Conservation (phyloP, 23 tunicate species). For the Pegea sp. region DNA sequence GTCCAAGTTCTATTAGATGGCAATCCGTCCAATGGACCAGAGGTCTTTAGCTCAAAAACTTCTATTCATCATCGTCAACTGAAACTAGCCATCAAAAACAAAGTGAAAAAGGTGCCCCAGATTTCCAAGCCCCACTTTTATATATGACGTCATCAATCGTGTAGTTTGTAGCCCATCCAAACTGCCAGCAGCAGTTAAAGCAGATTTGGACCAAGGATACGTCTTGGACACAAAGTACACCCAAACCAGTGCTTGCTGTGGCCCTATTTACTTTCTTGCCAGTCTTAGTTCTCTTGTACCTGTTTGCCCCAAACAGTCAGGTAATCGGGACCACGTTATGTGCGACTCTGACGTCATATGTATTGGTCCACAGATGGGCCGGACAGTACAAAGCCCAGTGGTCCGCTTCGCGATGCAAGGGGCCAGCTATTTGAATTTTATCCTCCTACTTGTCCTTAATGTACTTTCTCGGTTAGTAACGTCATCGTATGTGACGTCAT, state of each 20-base stretch:
- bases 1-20: conserved; percentile 75
- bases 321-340: conserved; percentile 8
- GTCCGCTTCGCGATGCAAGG: conserved; percentile 79
- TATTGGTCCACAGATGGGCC: conserved; percentile 29
- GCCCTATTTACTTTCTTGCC: conserved; percentile 46
- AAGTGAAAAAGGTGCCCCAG: conserved; percentile 30
- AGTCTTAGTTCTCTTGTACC: conserved; percentile 20
- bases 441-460: conserved; percentile 49
- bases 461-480: conserved; percentile 40
- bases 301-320: conserved; percentile 57
- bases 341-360: not conserved
- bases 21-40: too few species aligned
- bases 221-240: conserved; percentile 15
- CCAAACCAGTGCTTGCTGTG: conserved; percentile 31
- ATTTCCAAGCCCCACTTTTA: not conserved
- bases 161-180: conserved; percentile 96
- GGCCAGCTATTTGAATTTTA: conserved; percentile 45
- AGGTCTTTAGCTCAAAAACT: too few species aligned
- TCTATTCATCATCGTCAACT: conserved; percentile 15
- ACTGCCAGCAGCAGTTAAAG: conserved; percentile 78
- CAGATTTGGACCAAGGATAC: conserved; percentile 52
- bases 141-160: not conserved
- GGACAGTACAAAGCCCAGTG: conserved; percentile 46
- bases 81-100: conserved; percentile 53
- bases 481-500: too few species aligned